Conservation (phyloP, 2,113 vertebrate species). For the Butorides virescens region DNA sequence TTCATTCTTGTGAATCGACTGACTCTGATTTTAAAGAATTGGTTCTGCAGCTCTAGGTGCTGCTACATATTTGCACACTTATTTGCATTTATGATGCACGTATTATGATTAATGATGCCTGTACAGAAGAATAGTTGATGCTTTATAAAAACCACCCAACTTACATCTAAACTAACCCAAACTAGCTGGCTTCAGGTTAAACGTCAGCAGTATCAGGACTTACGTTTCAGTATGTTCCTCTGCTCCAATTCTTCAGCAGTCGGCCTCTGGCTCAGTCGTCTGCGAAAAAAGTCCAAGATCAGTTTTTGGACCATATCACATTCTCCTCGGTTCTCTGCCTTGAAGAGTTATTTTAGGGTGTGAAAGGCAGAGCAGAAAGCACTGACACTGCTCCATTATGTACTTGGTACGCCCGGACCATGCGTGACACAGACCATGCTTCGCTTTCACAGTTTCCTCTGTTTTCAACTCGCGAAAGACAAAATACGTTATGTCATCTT, state of each 20-base stretch:
- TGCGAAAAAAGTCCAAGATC: conserved; percentile 81
- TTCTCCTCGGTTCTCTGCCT: conserved; percentile 45
- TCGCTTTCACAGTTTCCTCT: conserved; percentile 54
- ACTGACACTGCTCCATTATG: conserved; percentile 62
- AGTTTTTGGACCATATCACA: conserved; percentile 82
- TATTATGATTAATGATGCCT: neutral
- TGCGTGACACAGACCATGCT: conserved; percentile 39
- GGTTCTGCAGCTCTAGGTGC: neutral
- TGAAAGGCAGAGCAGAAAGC: conserved; percentile 12
- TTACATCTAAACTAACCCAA: neutral
- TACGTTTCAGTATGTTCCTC: conserved; percentile 98
- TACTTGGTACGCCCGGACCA: neutral
- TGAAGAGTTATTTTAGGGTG: neutral
- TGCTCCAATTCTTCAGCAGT: conserved; percentile 97
- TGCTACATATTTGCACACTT: neutral
- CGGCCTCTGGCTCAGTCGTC: conserved; percentile 96
- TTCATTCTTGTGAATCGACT: neutral
- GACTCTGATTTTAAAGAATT: neutral
- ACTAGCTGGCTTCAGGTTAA: neutral
- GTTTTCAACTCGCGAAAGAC: conserved; percentile 53
- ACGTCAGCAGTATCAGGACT: conserved; percentile 66
- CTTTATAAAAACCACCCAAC: neutral
- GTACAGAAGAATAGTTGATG: neutral
- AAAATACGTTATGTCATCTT: conserved; percentile 42
- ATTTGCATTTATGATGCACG: neutral